These are phyloP conservation scores for Drosophila lutescens DNA, from an alignment of 2,888 invertebrate genomes.

Conservation along the genomic window DNA sequence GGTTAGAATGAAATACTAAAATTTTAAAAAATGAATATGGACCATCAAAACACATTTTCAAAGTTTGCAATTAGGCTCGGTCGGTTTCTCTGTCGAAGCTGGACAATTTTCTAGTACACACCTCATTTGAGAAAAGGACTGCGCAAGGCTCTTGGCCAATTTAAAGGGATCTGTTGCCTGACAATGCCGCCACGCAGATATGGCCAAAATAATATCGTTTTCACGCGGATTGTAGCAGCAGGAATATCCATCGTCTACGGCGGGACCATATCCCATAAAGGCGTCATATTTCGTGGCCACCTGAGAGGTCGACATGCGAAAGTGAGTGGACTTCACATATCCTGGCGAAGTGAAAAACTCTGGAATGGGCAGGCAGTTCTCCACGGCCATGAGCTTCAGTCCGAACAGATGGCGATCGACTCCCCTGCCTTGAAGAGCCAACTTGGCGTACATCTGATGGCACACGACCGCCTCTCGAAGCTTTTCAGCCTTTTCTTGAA, in stretches of 20 bases:
- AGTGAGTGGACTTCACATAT: conserved; percentile 90
- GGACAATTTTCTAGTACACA: conserved; percentile 84
- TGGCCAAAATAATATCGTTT: conserved; percentile 90
- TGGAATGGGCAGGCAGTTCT: conserved; percentile 90
- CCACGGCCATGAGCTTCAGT: conserved; percentile 91
- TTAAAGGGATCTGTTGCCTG: conserved; percentile 86
- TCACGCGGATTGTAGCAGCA: conserved; percentile 97
- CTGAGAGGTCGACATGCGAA: conserved; percentile 94
- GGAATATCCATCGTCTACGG: conserved; percentile 94
- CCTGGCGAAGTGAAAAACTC: conserved; percentile 89
- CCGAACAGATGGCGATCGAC: conserved; percentile 97
- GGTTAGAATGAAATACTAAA: no score
- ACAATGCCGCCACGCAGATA: conserved; percentile 88
- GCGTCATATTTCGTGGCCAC: conserved; percentile 92
- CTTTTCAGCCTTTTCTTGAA: conserved; percentile 87
- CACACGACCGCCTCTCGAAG: conserved; percentile 90
- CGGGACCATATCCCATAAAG: conserved; percentile 96
- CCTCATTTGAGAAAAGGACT: conserved; percentile 89
- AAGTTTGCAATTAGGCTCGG: conserved; percentile 85
- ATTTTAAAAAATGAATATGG: no score
- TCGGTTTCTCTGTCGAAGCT: conserved; percentile 16
- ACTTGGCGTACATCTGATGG: conserved; percentile 91
- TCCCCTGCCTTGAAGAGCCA: conserved; percentile 88
- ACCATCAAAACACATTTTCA: conserved; percentile 75
- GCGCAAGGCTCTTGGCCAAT: conserved; percentile 84